These are phyloP conservation scores for Cyrtorhinus lividipennis DNA, from an alignment of 1,140 invertebrate species.

Conservation along the genomic window DNA sequence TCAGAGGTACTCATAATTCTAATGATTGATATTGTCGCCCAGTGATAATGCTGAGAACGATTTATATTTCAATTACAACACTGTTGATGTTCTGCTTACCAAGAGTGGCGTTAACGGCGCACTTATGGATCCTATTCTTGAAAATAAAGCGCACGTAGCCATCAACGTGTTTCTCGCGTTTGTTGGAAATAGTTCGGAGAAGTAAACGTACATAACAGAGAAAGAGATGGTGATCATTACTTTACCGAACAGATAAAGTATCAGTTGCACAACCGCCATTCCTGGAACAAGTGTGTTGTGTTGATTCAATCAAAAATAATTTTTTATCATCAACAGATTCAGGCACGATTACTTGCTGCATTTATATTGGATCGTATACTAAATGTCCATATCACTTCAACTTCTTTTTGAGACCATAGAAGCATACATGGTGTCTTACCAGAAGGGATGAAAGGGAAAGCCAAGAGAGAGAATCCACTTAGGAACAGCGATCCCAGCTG, in stretches of 20 bases:
- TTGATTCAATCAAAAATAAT: too few species aligned
- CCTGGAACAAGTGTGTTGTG: constrained; percentile 18
- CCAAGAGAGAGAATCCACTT: constrained; percentile 20
- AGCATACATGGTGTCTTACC: constrained; percentile 9
- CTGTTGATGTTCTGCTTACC: too few species aligned
- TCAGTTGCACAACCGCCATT: constrained; percentile 4
- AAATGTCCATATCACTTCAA: too few species aligned
- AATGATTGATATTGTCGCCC: too few species aligned
- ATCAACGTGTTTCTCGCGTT: constrained; percentile 44
- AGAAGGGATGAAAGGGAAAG: constrained; percentile 15
- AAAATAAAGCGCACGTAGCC: constrained; percentile 51
- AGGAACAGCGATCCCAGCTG: constrained; percentile 19
- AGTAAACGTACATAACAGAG: constrained; percentile 51
- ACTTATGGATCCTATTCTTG: constrained; percentile 47
- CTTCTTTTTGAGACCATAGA: too few species aligned
- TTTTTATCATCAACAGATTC: neutral
- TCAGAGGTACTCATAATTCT: too few species aligned
- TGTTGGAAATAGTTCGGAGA: constrained; percentile 57
- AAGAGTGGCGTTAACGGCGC: constrained; percentile 49
- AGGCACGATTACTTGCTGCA: neutral
- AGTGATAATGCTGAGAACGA: too few species aligned
- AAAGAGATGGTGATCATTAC: constrained; percentile 53
- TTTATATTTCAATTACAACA: too few species aligned
- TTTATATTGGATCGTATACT: too few species aligned
- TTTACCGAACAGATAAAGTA: constrained; percentile 55